Percentiles rank a stretch among this genome's conserved stretches.
phyloP scores from a whole-genome alignment of 1,140 invertebrate species.

The Euura lappo region DNA sequence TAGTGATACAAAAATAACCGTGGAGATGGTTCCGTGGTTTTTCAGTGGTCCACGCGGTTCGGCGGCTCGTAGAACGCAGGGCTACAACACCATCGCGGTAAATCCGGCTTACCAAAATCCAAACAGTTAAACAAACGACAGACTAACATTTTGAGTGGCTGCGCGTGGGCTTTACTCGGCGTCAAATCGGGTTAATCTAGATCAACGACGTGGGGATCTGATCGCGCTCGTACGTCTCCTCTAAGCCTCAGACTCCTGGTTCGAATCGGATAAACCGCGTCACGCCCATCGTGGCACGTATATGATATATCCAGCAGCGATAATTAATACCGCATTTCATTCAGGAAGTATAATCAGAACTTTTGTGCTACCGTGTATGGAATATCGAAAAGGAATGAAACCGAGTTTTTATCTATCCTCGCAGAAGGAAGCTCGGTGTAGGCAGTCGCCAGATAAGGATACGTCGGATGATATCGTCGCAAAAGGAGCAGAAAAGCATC shows the following conservation, averaged over 20 bases:
- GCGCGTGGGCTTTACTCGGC: neutral
- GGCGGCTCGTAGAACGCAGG: neutral
- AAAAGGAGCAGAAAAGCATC: too few relatives aligned
- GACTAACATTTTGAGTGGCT: neutral
- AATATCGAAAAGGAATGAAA: neutral
- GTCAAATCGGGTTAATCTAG: slow-evolving; percentile 1
- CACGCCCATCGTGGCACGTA: neutral
- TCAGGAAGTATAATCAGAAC: neutral
- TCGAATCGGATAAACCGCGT: neutral
- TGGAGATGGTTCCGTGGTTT: neutral
- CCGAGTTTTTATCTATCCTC: too few relatives aligned
- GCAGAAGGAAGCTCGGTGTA: too few relatives aligned
- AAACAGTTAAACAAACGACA: slow-evolving; percentile 7
- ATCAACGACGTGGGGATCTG: neutral
- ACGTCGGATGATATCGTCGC: too few relatives aligned
- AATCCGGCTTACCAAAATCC: slow-evolving; percentile 1
- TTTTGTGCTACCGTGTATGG: neutral
- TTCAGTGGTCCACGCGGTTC: too few relatives aligned
- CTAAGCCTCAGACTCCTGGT: neutral
- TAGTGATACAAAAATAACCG: neutral
- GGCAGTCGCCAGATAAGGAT: too few relatives aligned
- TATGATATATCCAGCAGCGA: neutral
- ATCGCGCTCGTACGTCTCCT: neutral
- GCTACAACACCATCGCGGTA: neutral
- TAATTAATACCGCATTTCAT: neutral